These are phyloP conservation scores for Dipodomys ordii DNA, from an alignment of 2,113 vertebrate species.

Conservation along the genomic window DNA sequence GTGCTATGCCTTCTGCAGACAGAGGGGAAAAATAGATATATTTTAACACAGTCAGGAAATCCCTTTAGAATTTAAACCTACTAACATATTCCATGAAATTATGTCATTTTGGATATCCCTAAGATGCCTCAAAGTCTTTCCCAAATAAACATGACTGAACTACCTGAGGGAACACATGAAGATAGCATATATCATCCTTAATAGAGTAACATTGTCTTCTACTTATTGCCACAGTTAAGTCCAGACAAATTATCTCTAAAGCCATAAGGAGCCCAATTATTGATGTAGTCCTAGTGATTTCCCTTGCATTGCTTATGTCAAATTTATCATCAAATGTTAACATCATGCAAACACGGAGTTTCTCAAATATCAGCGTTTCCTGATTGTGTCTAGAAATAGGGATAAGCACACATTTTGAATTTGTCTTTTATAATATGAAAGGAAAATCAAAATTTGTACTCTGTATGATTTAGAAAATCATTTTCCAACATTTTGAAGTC, in stretches of 20 bases:
- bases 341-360: not conserved
- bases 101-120: conserved; percentile 54
- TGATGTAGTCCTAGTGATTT: not conserved
- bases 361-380: conserved; percentile 43
- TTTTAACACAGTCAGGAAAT: conserved; percentile 73
- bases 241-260: not conserved
- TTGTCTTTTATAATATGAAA: conserved; percentile 21
- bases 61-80: conserved; percentile 69
- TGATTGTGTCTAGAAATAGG: not conserved
- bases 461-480: not conserved
- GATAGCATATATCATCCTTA: conserved; percentile 3
- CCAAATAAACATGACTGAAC: conserved; percentile 65
- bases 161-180: conserved; percentile 49
- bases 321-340: conserved; percentile 54
- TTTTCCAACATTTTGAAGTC: not conserved
- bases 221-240: conserved; percentile 23
- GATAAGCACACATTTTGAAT: conserved; percentile 22
- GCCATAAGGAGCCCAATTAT: not conserved
- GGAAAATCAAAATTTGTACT: not conserved
- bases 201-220: conserved; percentile 34
- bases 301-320: conserved; percentile 15
- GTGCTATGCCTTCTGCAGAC: conserved; percentile 45
- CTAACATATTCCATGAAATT: conserved; percentile 58
- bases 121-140: conserved; percentile 31
- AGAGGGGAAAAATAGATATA: conserved; percentile 40